Evolutionary conservation across 2,113 vertebrate genomes (phyloP).

Genomic region (Ancistrus triradiatus): DNA sequence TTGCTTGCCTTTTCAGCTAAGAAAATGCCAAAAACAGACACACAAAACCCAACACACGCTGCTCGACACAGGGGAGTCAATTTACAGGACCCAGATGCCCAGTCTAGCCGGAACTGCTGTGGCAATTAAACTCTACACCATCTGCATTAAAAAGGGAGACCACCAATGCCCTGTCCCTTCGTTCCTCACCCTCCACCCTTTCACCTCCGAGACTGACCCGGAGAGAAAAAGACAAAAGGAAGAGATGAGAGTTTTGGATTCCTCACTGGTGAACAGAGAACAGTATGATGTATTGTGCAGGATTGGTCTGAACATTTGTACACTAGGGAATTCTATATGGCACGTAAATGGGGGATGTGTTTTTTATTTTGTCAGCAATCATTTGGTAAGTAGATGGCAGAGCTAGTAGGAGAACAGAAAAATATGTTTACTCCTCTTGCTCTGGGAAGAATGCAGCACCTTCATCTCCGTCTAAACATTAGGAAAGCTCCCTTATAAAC

Average conservation of each 20-base stretch:
- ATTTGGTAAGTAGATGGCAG: conserved; percentile 39
- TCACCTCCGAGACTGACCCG: conserved; percentile 29
- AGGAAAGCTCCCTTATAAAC: too few relatives aligned
- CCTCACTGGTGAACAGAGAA: conserved; percentile 34
- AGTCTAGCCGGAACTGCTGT: conserved; percentile 72
- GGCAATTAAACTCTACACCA: conserved; percentile 64
- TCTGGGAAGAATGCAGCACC: background rate
- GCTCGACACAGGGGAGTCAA: conserved; percentile 76
- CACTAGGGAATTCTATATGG: conserved; percentile 45
- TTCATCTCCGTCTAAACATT: too few relatives aligned
- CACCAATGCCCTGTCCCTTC: conserved; percentile 40
- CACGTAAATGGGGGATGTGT: conserved; percentile 51
- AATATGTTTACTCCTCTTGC: background rate
- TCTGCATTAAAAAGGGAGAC: conserved; percentile 27
- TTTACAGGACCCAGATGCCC: conserved; percentile 74
- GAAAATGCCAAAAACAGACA: conserved; percentile 83
- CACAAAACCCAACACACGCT: conserved; percentile 76
- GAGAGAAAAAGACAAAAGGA: conserved; percentile 27
- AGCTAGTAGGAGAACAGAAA: conserved; percentile 16
- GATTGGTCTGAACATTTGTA: conserved; percentile 19
- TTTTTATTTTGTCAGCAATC: conserved; percentile 18
- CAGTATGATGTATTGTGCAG: conserved; percentile 18
- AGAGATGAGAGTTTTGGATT: conserved; percentile 17
- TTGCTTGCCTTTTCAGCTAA: conserved; percentile 71
- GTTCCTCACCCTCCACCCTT: conserved; percentile 31